A percentile compares a stretch with the other conserved stretches of the same genome.
Conservation (phyloP, 2,888 invertebrate genomes). For the Sturmia bella region DNA sequence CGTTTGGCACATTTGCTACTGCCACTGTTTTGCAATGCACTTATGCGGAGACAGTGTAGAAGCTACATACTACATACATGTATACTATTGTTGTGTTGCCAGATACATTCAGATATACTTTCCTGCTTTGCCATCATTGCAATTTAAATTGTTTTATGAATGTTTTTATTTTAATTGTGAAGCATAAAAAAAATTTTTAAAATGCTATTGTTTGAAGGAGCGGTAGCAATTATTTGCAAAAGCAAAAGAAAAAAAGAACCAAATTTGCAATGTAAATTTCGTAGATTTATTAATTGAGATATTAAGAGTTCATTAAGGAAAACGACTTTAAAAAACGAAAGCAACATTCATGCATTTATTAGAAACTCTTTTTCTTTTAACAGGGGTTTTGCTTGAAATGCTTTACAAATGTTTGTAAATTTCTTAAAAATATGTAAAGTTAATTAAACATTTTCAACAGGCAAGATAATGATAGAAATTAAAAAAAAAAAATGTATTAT, state of each 20-base stretch:
- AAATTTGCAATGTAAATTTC: conserved; percentile 64
- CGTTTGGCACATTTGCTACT: conserved; percentile 35
- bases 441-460: conserved; percentile 13
- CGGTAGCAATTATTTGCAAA: conserved; percentile 60
- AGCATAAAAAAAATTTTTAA: not conserved
- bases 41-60: conserved; percentile 23
- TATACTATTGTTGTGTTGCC: conserved; percentile 19
- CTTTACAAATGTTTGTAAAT: not conserved
- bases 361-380: not conserved
- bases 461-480: not conserved
- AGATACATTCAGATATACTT: not conserved
- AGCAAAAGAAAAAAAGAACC: conserved; percentile 7
- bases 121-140: conserved; percentile 19
- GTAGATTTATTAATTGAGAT: conserved; percentile 69
- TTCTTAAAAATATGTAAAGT: conserved; percentile 3
- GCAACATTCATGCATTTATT: conserved; percentile 5
- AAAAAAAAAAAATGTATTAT: not conserved
- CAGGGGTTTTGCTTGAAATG: not conserved
- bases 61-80: too few relatives aligned
- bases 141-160: conserved; percentile 52
- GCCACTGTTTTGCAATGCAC: conserved; percentile 23
- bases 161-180: conserved; percentile 14
- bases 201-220: conserved; percentile 37
- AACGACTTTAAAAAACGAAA: conserved; percentile 6
- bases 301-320: conserved; percentile 63